These are phyloP conservation scores for Bellardia bayeri DNA, from an alignment of 2,888 invertebrate species.

Conservation along the genomic window DNA sequence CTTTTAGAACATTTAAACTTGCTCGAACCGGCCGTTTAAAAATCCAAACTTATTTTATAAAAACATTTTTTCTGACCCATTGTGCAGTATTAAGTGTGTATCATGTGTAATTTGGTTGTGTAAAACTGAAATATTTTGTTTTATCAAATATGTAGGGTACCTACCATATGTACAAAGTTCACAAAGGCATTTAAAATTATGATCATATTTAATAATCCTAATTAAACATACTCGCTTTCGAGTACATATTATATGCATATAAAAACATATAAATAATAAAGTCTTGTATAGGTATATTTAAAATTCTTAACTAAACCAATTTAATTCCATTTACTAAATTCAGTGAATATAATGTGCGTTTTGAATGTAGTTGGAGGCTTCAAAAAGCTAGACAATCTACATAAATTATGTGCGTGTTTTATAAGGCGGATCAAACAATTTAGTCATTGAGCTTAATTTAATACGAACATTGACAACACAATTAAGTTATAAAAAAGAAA, in stretches of 20 bases:
- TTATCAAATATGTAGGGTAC: neutral
- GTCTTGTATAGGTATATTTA: neutral
- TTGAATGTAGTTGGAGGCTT: neutral
- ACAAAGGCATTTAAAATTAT: constrained; percentile 29
- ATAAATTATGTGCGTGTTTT: constrained; percentile 57
- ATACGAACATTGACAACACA: constrained; percentile 8
- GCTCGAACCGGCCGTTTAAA: too few species aligned
- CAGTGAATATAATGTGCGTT: neutral
- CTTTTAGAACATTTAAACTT: too few species aligned
- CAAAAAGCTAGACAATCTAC: constrained; percentile 10
- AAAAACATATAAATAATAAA: neutral
- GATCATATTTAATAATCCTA: neutral
- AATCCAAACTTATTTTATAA: too few species aligned
- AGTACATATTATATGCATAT: neutral
- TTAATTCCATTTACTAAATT: neutral
- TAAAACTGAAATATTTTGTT: too few species aligned
- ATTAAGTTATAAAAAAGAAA: neutral
- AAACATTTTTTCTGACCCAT: too few species aligned
- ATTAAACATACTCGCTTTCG: neutral
- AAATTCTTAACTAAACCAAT: neutral
- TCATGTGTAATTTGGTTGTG: too few species aligned
- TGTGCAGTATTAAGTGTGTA: too few species aligned
- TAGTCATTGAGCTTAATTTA: constrained; percentile 54
- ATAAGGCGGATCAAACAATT: constrained; percentile 29
- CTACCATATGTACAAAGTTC: constrained; percentile 12